Evolutionary conservation across 2,113 vertebrate genomes (phyloP), one percentile per base, ranked within the genome.

Genomic region (Passer montanus): DNA sequence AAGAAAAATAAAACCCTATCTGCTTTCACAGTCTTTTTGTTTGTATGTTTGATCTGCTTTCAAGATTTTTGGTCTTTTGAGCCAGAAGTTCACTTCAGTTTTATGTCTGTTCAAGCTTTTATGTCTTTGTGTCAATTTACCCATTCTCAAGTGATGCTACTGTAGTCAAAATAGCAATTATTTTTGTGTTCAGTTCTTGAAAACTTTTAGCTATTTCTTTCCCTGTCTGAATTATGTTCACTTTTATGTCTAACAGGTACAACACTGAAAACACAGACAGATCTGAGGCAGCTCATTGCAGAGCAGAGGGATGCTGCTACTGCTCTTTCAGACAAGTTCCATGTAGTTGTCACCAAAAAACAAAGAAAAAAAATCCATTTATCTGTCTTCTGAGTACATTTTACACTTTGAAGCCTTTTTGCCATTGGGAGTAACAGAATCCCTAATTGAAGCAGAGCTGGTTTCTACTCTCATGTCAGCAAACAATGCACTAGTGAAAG

Each of bases 161-260:
- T 82, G 44, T 87, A 96, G 84, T 85, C 87, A 91, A 94, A 95
- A 94, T 8, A 95, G 66, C 89, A 96, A 95, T 96, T 96, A 93
- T 91, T 94, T 92, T 87, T 72, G 64, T 72, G 88, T 73, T 95
- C 44, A n/a, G 64, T 28, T 81, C 85, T 47, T 92, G 56, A 68
- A 92, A 91, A 93, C 41, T 84, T 93, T 49, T 15, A 84, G 79
- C 18, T 69, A 11, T 69, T 92, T 91, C 72, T 72, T 63, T 23
- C 12, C 52, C 37, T 43, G 49, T 18, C 49, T 68, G 70, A 91
- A 72, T 89, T 88, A 93, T 43, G 88, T 87, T 95, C 80, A 35
- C 86, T 94, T 96, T 96, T 49, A 89, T 92, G 53, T 84, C 49
- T 78, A 92, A 90, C 69, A 90, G 72, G 53, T 84, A 78, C 41